A percentile compares a stretch with the other conserved stretches of the same genome.
Evolutionary conservation across 2,797 vertebrate species (phyloP).

Genomic region (Leucoraja ocellata): DNA sequence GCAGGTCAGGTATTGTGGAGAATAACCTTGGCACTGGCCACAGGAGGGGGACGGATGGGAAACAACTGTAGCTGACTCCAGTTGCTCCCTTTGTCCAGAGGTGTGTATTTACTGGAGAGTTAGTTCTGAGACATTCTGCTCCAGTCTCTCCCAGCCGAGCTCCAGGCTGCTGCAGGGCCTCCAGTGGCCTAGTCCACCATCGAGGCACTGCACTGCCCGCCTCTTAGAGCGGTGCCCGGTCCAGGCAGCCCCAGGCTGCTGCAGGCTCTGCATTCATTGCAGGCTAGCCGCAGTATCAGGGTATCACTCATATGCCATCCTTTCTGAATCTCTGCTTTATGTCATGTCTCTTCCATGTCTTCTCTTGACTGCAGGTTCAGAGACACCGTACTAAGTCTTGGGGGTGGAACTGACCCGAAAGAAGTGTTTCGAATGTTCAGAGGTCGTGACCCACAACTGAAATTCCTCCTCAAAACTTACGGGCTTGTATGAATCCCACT

Average conservation of each 20-base stretch:
- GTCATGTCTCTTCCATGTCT: neutral
- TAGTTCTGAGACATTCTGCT: too few relatives aligned
- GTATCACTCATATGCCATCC: neutral
- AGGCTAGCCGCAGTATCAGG: neutral
- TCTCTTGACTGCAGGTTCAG: slow-evolving; percentile 17
- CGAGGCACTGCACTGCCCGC: too few relatives aligned
- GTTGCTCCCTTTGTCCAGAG: too few relatives aligned
- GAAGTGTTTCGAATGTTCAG: slow-evolving; percentile 33
- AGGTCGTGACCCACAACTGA: neutral
- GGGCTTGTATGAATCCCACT: neutral
- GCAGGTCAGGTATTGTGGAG: neutral
- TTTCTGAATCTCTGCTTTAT: neutral
- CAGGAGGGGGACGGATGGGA: neutral
- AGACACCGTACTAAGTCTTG: slow-evolving; percentile 34
- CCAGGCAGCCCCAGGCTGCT: too few relatives aligned
- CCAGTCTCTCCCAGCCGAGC: too few relatives aligned
- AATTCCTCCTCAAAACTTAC: neutral
- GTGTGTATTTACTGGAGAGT: too few relatives aligned
- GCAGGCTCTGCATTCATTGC: neutral
- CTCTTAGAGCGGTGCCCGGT: too few relatives aligned
- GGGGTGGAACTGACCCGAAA: neutral
- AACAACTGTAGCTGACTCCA: neutral
- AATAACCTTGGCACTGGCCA: too few relatives aligned
- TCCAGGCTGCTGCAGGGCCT: too few relatives aligned
- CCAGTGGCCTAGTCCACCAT: too few relatives aligned